Evolutionary conservation across 2,888 invertebrate species (phyloP), one percentile per base, ranked within the genome.

Genomic region (Drosophila atripex): DNA sequence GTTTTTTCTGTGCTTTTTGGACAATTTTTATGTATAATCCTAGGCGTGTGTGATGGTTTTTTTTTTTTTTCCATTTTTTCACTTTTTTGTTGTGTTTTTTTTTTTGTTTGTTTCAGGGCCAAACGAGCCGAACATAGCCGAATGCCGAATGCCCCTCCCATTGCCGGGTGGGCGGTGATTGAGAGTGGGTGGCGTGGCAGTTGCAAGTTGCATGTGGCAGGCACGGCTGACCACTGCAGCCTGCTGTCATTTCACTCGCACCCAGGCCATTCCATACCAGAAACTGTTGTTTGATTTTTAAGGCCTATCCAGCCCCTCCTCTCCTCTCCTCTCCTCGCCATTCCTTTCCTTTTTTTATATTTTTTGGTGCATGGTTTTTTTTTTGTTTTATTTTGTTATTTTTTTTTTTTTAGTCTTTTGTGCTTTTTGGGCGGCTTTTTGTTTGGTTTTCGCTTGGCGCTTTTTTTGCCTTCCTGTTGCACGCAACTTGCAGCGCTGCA

Each of bases 171-270:
- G 21, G 25, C 8, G 35, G 35, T n/a, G 35, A 35, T 35, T n/a
- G 35, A n/a, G 18, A 2, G 18, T 35, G 35, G 43, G 47, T 8
- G 43, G 18, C 11, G 35, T 11, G 7, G 8, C 12, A 11, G 35
- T 11, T 9, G 8, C 12, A 11, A 38, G 64, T n/a, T 47, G 47
- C 18, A 50, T 5, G 25, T 58, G 45, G 46, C 56, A 28, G 49
- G 43, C 59, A 41, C 14, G 18, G 49, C 28, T 46, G 28, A 58
- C 47, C 64, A 64, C 68, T 73, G 78, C 71, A 75, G 71, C 68
- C 83, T 84, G 82, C 80, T 89, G 89, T 89, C 89, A 89, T 90
- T 89, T 89, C 89, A 86, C 90, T 89, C 89, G 86, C 89, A 88
- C 90, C 84, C 88, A 88, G 74, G 80, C 60, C 79, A 46, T 61